phyloP scores from a whole-genome alignment of 2,113 vertebrate species.

The Myotis yumanensis region DNA sequence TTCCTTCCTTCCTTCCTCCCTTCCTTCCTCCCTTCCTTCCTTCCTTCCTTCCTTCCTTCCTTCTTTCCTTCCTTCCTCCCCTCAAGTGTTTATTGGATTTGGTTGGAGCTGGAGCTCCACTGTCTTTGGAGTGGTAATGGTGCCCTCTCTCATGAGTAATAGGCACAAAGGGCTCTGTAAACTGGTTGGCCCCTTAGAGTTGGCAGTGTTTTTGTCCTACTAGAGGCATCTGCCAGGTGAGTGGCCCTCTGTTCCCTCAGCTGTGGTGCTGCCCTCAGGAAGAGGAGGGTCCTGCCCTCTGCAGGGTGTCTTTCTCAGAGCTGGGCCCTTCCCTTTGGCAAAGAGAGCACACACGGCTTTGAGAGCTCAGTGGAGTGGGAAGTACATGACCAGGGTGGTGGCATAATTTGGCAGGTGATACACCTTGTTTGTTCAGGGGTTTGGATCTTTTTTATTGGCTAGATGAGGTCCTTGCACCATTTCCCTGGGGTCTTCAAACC shows the following conservation, averaged over 20 bases:
- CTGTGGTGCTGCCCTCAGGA: not conserved
- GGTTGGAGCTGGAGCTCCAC: no score
- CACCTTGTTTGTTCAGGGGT: not conserved
- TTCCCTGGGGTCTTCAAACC: not conserved
- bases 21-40: not conserved
- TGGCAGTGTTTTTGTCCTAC: accelerated
- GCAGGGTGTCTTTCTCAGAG: not conserved
- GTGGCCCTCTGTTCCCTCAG: not conserved
- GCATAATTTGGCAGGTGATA: not conserved
- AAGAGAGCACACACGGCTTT: not conserved
- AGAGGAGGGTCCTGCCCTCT: not conserved
- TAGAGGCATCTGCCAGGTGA: not conserved
- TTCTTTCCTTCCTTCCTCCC: no score
- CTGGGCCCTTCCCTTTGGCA: accelerated
- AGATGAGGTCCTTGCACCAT: not conserved
- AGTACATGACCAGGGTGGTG: no score
- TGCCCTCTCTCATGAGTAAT: not conserved
- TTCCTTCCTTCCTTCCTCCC: not conserved
- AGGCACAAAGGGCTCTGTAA: not conserved
- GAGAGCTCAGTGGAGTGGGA: not conserved
- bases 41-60: not conserved
- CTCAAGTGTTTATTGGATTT: not conserved
- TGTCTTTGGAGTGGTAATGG: not conserved
- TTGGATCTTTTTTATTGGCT: not conserved
- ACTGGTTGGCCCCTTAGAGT: not conserved